Conservation (phyloP, 2,888 invertebrate species). For the Drosophila yooni region DNA sequence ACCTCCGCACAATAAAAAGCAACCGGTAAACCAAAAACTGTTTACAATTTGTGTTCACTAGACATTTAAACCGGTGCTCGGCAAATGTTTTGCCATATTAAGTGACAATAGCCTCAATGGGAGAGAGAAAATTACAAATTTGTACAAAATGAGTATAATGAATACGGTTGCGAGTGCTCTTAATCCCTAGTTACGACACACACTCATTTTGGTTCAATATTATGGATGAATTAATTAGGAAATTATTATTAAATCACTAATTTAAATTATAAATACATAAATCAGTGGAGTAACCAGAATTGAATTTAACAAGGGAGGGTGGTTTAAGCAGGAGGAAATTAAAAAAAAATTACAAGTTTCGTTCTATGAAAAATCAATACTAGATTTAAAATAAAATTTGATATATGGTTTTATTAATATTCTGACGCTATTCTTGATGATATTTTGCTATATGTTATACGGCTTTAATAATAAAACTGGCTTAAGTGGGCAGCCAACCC, state of each 20-base stretch:
- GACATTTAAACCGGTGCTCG: constrained; percentile 6
- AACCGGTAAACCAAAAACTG: constrained; percentile 2
- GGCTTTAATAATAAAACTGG: neutral
- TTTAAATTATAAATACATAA: constrained; percentile 1
- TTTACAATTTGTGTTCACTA: constrained; percentile 13
- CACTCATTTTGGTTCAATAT: constrained; percentile 14
- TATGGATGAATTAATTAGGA: constrained; percentile 24
- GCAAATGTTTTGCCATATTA: constrained; percentile 34
- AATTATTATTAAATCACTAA: constrained; percentile 28
- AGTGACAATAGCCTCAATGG: neutral
- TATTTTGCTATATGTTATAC: neutral
- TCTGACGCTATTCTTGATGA: neutral
- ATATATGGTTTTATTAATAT: neutral
- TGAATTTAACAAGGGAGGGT: too few species aligned
- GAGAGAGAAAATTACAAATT: neutral
- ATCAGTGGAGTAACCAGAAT: neutral
- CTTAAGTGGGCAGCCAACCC: too few species aligned
- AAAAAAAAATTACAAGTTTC: too few species aligned
- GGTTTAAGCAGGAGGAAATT: too few species aligned
- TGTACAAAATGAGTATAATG: constrained; percentile 6
- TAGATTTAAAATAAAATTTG: neutral
- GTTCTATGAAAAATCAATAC: neutral
- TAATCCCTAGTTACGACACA: constrained; percentile 14
- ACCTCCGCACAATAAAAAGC: neutral
- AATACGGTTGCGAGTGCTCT: constrained; percentile 7